Evolutionary conservation across 2,113 vertebrate genomes (phyloP).

Genomic region (Pseudorectes ferrugineus): DNA sequence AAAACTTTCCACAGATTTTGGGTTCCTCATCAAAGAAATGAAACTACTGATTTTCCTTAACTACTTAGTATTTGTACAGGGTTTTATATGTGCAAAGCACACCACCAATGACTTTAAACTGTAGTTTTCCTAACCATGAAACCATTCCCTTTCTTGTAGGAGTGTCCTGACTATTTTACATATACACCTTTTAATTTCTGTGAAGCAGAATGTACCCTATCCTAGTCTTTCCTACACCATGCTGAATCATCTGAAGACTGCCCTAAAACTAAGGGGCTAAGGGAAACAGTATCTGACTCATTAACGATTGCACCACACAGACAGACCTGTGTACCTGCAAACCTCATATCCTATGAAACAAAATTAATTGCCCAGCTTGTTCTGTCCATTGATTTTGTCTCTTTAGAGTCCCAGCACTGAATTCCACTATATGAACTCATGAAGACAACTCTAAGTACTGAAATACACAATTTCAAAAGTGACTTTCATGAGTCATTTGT

Average conservation of each 20-base stretch:
- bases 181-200: not conserved
- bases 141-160: not conserved
- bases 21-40: not conserved
- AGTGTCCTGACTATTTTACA: not conserved
- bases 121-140: not conserved
- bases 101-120: not conserved
- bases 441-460: not conserved
- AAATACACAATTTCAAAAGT: not conserved
- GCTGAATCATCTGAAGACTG: not conserved
- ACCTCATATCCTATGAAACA: not conserved
- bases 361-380: not conserved
- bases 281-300: not conserved
- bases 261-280: not conserved
- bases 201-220: not conserved
- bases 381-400: not conserved
- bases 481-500: not conserved
- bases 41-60: conserved; percentile 2
- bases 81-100: not conserved
- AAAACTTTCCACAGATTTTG: not conserved
- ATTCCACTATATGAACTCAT: not conserved
- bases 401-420: not conserved
- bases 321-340: fast-evolving
- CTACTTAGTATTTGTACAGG: not conserved
- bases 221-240: not conserved
- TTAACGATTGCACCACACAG: not conserved